Evolutionary conservation across 2,113 vertebrate genomes (phyloP).

Genomic region (Seriola aureovittata): DNA sequence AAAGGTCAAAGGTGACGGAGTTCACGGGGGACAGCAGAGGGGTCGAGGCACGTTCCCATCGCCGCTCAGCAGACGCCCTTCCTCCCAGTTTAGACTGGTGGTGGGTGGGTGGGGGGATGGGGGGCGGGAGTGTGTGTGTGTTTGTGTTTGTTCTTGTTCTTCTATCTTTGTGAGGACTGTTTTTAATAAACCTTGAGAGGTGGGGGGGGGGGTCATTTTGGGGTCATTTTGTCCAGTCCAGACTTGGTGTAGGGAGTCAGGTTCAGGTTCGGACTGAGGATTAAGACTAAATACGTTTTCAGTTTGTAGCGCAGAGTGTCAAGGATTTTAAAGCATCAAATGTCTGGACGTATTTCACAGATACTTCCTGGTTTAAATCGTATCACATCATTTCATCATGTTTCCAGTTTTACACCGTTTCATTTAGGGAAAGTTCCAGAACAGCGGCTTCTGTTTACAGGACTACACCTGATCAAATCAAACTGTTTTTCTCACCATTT

Average conservation of each 20-base stretch:
- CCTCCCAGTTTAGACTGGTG: background rate
- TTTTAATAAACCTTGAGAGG: background rate
- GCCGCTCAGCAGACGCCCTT: slow-evolving; percentile 19
- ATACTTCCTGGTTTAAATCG: no score
- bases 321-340: no score
- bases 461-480: no score
- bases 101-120: background rate
- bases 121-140: background rate
- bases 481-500: no score
- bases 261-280: background rate
- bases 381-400: no score
- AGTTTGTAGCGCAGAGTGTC: background rate
- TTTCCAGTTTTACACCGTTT: no score
- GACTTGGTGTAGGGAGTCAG: background rate
- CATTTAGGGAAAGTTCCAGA: no score
- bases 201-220: no score
- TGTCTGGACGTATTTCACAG: no score
- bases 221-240: background rate
- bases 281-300: background rate
- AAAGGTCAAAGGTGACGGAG: slow-evolving; percentile 33
- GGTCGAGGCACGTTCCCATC: background rate
- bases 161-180: slow-evolving; percentile 38
- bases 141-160: slow-evolving; percentile 15
- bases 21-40: slow-evolving; percentile 16
- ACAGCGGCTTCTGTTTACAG: no score